These are phyloP conservation scores for Recurvirostra avosetta DNA, from an alignment of 2,113 vertebrate genomes.

Conservation along the genomic window DNA sequence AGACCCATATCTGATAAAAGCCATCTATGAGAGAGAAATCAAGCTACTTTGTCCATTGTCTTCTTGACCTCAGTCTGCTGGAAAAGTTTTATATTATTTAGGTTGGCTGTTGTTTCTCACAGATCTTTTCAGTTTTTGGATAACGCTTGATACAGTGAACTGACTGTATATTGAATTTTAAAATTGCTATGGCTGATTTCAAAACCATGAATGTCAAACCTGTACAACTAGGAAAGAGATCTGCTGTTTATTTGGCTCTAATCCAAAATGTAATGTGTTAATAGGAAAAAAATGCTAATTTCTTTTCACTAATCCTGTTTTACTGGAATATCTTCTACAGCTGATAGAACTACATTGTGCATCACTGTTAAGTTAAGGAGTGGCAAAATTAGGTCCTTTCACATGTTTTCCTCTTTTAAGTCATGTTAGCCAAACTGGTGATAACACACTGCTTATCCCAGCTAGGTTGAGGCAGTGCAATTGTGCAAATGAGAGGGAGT, in stretches of 20 bases:
- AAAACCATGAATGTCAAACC: neutral
- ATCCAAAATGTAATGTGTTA: neutral
- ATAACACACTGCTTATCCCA: neutral
- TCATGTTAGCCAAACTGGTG: neutral
- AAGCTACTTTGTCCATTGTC: neutral
- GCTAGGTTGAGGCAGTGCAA: neutral
- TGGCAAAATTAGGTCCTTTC: neutral
- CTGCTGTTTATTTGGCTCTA: neutral
- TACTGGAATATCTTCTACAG: neutral
- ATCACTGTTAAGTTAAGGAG: neutral
- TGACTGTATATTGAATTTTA: neutral
- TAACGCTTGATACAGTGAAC: neutral
- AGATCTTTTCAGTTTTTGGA: neutral
- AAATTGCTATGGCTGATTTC: neutral
- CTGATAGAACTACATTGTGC: neutral
- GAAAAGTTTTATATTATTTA: neutral
- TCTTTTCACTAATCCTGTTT: neutral
- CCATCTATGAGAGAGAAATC: neutral
- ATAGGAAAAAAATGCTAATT: neutral
- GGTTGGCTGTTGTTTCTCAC: neutral
- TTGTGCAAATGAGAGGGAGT: neutral
- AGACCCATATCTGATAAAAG: conserved; percentile 18
- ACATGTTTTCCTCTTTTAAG: neutral
- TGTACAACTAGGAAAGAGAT: neutral
- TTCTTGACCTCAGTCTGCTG: neutral